phyloP scores from a whole-genome alignment of 2,888 invertebrate genomes.

The Leptinotarsa peninsularis region DNA sequence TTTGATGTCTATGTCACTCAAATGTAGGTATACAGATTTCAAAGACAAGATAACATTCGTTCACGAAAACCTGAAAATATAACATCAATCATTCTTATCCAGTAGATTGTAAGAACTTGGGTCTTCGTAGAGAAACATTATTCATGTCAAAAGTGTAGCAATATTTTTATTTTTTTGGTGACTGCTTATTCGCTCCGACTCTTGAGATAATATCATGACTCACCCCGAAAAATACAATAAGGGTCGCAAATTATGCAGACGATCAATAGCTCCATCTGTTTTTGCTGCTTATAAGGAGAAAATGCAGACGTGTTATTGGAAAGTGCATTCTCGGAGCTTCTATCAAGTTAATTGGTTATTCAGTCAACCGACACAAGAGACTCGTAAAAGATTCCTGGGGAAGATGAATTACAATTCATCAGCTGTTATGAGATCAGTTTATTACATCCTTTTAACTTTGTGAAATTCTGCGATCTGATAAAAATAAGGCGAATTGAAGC shows the following conservation, averaged over 20 bases:
- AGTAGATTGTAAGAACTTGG: too few relatives aligned
- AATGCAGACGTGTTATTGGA: background rate
- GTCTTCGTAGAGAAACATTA: too few relatives aligned
- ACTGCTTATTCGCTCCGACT: too few relatives aligned
- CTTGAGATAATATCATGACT: too few relatives aligned
- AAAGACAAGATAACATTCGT: too few relatives aligned
- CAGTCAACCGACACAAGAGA: background rate
- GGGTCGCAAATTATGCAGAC: slow-evolving; percentile 1
- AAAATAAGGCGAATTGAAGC: too few relatives aligned
- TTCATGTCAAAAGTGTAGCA: too few relatives aligned
- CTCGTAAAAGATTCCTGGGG: background rate
- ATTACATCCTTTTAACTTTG: background rate
- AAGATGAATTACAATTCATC: background rate
- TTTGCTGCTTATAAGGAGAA: background rate
- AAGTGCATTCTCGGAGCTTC: background rate
- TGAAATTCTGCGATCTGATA: background rate
- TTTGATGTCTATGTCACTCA: too few relatives aligned
- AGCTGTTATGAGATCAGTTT: background rate
- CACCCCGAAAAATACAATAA: background rate
- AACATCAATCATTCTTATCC: too few relatives aligned
- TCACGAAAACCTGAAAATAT: too few relatives aligned
- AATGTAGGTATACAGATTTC: too few relatives aligned
- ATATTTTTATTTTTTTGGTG: too few relatives aligned
- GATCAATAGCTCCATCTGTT: background rate
- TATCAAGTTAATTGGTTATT: slow-evolving; percentile 4